phyloP scores from a whole-genome alignment of 2,113 vertebrate species.

The Paraplagusia blochii region DNA sequence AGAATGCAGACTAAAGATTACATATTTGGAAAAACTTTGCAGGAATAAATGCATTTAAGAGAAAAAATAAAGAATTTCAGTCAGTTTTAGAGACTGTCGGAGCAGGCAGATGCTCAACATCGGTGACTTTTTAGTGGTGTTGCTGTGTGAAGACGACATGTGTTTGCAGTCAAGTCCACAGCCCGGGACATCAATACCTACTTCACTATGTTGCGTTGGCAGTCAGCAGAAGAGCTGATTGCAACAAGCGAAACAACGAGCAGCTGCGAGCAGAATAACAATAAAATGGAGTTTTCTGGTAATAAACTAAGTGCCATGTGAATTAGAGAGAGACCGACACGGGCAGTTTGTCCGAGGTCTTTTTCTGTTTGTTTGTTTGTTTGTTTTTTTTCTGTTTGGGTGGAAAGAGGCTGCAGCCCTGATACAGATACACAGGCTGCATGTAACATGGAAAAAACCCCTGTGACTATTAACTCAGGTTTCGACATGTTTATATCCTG shows the following conservation, averaged over 20 bases:
- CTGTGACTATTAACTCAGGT: conserved; percentile 6
- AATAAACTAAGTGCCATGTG: conserved; percentile 6
- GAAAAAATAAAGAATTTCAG: conserved; percentile 1
- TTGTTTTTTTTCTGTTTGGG: not conserved
- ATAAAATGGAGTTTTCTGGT: conserved; percentile 29
- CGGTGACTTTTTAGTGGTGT: not conserved
- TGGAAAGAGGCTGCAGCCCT: not conserved
- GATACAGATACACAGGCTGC: not conserved
- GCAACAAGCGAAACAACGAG: conserved; percentile 25
- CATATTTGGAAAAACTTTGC: conserved; percentile 19
- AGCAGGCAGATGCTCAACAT: not conserved
- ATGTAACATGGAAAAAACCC: conserved; percentile 5
- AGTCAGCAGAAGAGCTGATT: conserved; percentile 38
- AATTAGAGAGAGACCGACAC: not conserved
- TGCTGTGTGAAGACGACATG: not conserved
- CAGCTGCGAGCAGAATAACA: conserved; percentile 28
- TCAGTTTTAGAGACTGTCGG: not conserved
- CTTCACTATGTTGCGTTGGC: conserved; percentile 13
- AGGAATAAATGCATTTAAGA: conserved; percentile 10
- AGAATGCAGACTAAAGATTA: conserved; percentile 40
- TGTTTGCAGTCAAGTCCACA: conserved; percentile 14
- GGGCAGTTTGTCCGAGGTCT: not conserved
- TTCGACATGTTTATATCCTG: not conserved
- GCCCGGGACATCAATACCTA: conserved; percentile 15
- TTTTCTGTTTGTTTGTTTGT: no score